A percentile compares a stretch with the other conserved stretches of the same genome.
phyloP scores from a whole-genome alignment of 2,797 vertebrate genomes.

The Psittacula echo region DNA sequence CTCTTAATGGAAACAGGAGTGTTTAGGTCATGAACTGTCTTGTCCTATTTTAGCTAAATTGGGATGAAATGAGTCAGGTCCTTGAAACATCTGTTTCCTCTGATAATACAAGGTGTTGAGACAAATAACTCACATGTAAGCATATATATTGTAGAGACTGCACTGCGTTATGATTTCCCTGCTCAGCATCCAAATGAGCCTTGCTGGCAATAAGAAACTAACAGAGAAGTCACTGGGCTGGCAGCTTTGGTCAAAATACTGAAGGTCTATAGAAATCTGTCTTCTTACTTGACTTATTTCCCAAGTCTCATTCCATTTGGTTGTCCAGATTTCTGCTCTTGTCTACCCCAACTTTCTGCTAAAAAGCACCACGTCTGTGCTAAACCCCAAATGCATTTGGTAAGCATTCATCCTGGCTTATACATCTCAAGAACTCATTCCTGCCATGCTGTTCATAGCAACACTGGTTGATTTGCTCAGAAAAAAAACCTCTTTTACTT shows the following conservation, averaged over 20 bases:
- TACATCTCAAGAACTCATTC: neutral
- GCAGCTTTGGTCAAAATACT: neutral
- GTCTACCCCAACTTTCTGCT: neutral
- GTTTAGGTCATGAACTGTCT: slow-evolving; percentile 31
- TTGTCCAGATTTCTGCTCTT: neutral
- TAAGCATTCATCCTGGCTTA: neutral
- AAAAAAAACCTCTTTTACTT: neutral
- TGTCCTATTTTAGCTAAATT: neutral
- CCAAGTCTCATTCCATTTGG: neutral
- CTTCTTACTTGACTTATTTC: neutral
- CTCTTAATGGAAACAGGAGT: neutral
- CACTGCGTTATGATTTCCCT: neutral
- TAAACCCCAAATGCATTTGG: neutral
- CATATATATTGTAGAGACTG: neutral
- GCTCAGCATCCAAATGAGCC: slow-evolving; percentile 7
- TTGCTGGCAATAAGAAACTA: neutral
- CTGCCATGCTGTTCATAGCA: neutral
- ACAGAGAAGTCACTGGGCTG: neutral
- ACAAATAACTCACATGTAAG: slow-evolving; percentile 6
- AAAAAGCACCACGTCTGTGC: neutral
- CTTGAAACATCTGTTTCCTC: slow-evolving; percentile 41
- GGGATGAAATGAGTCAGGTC: slow-evolving; percentile 1
- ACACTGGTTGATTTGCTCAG: neutral
- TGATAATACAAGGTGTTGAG: slow-evolving; percentile 40
- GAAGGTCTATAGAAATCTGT: neutral